Conservation (phyloP, 2,113 vertebrate species). For the Cryptomyrus ogoouensis region DNA sequence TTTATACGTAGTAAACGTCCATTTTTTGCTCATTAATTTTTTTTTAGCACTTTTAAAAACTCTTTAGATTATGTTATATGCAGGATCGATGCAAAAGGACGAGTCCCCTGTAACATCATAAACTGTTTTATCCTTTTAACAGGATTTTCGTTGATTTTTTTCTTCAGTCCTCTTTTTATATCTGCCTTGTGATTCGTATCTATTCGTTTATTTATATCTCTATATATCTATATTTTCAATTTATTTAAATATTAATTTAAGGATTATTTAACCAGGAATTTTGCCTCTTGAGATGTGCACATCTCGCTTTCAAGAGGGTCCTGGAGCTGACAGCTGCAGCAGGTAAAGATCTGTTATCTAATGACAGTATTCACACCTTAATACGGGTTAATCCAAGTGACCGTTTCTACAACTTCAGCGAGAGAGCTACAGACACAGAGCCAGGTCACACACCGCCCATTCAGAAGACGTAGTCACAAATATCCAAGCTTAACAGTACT, state of each 20-base stretch:
- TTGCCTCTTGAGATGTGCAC: constrained; percentile 56
- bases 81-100: background rate
- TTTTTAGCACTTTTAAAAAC: background rate
- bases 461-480: background rate
- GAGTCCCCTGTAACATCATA: constrained; percentile 30
- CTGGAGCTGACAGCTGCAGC: constrained; percentile 47
- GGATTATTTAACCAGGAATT: constrained; percentile 55
- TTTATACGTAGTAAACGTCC: background rate
- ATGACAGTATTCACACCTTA: constrained; percentile 48
- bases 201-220: constrained; percentile 39
- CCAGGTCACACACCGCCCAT: background rate
- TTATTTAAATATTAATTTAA: constrained; percentile 54
- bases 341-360: constrained; percentile 54
- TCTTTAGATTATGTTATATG: background rate
- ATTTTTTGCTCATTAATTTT: constrained; percentile 12
- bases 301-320: constrained; percentile 56
- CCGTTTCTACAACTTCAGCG: background rate
- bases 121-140: constrained; percentile 41
- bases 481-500: constrained; percentile 19
- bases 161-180: constrained; percentile 44
- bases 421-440: background rate
- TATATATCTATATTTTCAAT: constrained; percentile 46
- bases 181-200: constrained; percentile 43
- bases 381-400: constrained; percentile 24
- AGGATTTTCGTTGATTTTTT: constrained; percentile 34